Percentiles rank a stretch among this genome's conserved stretches.
phyloP scores from a whole-genome alignment of 1,140 invertebrate genomes.

The Caenorhabditis elegans region DNA sequence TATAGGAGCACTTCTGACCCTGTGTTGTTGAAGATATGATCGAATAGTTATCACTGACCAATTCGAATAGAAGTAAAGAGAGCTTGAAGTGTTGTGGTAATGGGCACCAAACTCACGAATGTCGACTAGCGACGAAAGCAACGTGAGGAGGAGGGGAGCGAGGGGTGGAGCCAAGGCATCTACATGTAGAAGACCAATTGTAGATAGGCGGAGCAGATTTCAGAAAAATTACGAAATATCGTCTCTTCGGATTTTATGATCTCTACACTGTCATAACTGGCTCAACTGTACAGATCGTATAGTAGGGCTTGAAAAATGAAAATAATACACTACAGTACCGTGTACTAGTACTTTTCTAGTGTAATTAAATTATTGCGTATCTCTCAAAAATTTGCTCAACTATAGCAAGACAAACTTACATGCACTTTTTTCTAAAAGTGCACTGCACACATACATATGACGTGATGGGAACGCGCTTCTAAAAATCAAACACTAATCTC shows the following conservation, averaged over 20 bases:
- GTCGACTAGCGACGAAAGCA: conserved; percentile 1
- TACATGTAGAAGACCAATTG: conserved; percentile 11
- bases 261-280: neutral
- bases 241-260: neutral
- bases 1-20: no score
- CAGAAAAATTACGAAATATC: neutral
- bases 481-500: no score
- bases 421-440: no score
- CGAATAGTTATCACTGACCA: neutral
- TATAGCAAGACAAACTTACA: no score
- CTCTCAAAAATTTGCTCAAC: no score
- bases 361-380: no score
- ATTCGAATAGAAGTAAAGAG: neutral
- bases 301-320: no score
- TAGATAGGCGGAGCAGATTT: conserved; percentile 12
- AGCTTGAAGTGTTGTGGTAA: neutral
- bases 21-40: no score
- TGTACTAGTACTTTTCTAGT: no score
- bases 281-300: neutral
- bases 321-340: no score
- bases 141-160: neutral
- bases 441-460: no score
- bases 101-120: conserved; percentile 20
- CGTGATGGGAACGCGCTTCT: no score
- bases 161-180: conserved; percentile 25